Base-by-base conservation (phyloP, 2,797 vertebrate genomes). In the Atherinosoma microstoma region DNA sequence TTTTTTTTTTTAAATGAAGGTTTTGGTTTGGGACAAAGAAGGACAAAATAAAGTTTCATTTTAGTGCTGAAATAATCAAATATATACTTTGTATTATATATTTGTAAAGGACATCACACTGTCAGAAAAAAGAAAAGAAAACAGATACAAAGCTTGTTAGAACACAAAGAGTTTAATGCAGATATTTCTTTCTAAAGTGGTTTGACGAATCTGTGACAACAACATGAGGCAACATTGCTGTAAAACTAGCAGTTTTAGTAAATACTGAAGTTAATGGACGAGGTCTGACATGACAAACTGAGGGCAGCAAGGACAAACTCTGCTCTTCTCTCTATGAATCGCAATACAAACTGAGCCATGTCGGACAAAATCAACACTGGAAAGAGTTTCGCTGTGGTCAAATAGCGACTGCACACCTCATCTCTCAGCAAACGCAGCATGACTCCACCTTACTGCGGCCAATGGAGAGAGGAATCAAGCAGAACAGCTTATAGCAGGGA, bases 391-490 rank as follows among this genome's bases (percentile, higher is more conserved):
- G 12, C 69, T 40, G 10, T 64, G 66, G 78, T 81, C 82, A 84
- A 84, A 78, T 63, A 70, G 80, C 5, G 69, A 60, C 72, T 86
- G 69, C 78, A 80, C 76, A 92, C 10, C 10, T 90, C 90, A 87
- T 87, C 68, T 75, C 75, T 83, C 85, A 73, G 74, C 84, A 84
- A 88, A 88, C 11, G 62, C 75, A 82, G 80, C 75, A 58, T 77
- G 73, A 83, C 82, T 72, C 42, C 75, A 78, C 61, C 61, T 68
- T 42, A 59, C 59, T 58, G 57, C 56, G 6, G 58, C 66, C 62
- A 32, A 24, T 57, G 24, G 67, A 64, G 66, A 56, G 70, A 54
- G 61, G 35, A 81, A 42, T 2, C 1, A 12, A 70, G 75, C 63
- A 9, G 38, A 77, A 40, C 73, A 59, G 75, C 83, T 53, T 58